Evolutionary conservation across 1,140 invertebrate genomes (phyloP).

Genomic region (Gonatopus flavifemur): DNA sequence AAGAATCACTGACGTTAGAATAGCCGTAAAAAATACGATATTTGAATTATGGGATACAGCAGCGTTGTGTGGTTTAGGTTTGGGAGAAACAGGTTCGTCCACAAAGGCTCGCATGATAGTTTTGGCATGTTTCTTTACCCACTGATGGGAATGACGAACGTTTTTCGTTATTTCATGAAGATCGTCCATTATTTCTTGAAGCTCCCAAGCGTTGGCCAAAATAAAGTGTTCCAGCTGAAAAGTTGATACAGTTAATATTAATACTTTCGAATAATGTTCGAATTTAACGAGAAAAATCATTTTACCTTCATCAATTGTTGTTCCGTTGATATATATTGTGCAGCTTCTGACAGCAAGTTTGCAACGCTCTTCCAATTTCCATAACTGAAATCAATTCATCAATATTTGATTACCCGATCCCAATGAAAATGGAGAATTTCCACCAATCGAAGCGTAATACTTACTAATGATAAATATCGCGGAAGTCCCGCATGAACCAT

Average conservation of each 20-base stretch:
- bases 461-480: slow-evolving; percentile 55
- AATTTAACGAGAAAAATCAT: slow-evolving; percentile 5
- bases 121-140: not conserved
- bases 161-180: not conserved
- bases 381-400: slow-evolving; percentile 27
- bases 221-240: slow-evolving; percentile 17
- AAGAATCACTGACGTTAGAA: no score
- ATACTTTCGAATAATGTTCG: not conserved
- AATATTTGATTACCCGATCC: not conserved
- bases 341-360: slow-evolving; percentile 27
- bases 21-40: no score
- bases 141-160: not conserved
- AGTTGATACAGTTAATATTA: not conserved
- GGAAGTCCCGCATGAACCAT: slow-evolving; percentile 56
- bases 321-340: slow-evolving; percentile 23
- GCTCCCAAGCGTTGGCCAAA: not conserved
- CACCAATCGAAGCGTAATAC: slow-evolving; percentile 22
- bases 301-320: slow-evolving; percentile 33
- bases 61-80: no score
- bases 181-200: not conserved
- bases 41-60: no score
- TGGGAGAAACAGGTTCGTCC: no score
- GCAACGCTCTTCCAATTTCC: slow-evolving; percentile 28
- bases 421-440: not conserved
- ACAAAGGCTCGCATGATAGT: no score